phyloP scores from a whole-genome alignment of 2,888 invertebrate genomes.

The Aspidiotus destructor region DNA sequence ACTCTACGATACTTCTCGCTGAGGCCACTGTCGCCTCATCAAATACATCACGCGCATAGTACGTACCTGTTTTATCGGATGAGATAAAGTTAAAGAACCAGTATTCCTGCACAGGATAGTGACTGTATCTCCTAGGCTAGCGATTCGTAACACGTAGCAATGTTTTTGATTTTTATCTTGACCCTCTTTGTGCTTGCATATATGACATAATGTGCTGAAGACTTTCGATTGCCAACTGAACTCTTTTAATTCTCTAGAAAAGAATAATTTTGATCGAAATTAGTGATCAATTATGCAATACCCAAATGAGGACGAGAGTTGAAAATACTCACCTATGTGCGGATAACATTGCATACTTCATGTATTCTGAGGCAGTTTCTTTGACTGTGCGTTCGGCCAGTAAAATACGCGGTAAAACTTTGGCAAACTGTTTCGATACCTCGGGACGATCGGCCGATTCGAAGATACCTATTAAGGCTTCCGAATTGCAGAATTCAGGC shows the following conservation, averaged over 20 bases:
- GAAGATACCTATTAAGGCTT: conserved; percentile 73
- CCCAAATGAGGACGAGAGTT: no score
- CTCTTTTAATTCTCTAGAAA: conserved; percentile 53
- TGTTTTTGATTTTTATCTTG: conserved; percentile 39
- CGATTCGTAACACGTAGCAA: conserved; percentile 60
- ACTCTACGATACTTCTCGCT: no score
- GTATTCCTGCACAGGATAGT: conserved; percentile 54
- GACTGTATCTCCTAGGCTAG: conserved; percentile 64
- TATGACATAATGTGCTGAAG: conserved; percentile 62
- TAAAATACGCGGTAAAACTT: conserved; percentile 66
- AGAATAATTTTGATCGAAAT: background rate
- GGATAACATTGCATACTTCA: conserved; percentile 73
- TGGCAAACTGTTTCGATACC: conserved; percentile 59
- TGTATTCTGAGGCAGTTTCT: conserved; percentile 68
- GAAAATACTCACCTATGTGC: conserved; percentile 52
- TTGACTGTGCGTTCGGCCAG: conserved; percentile 71
- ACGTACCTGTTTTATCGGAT: conserved; percentile 37
- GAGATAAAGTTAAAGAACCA: conserved; percentile 38
- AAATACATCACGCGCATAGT: no score
- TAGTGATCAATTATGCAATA: no score
- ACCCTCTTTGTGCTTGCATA: conserved; percentile 50
- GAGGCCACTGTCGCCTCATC: no score
- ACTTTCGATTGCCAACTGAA: conserved; percentile 64
- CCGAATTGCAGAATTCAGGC: conserved; percentile 67
- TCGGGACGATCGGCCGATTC: conserved; percentile 65